These are phyloP conservation scores for Pachymerium ferrugineum DNA, from an alignment of 2,888 invertebrate genomes.

Conservation along the genomic window DNA sequence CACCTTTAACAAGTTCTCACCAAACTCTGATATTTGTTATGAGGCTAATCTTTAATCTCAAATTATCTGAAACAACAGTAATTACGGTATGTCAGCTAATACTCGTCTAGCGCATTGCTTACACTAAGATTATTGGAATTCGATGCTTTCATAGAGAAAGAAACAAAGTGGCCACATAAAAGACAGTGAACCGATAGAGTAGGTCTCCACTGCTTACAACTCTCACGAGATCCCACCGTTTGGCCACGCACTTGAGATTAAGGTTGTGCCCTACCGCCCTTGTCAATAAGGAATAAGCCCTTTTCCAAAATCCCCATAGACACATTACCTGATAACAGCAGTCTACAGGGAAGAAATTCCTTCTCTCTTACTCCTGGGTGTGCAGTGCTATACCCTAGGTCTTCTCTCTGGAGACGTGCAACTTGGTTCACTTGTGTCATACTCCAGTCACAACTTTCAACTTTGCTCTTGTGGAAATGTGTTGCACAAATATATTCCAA, in stretches of 20 bases:
- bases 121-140: too few species aligned
- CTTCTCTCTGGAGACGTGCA: neutral
- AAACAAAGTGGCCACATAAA: too few species aligned
- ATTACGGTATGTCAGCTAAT: too few species aligned
- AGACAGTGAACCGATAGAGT: neutral
- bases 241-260: neutral
- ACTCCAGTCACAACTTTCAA: neutral
- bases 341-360: constrained; percentile 8
- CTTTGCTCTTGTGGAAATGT: neutral
- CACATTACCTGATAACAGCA: neutral
- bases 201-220: neutral
- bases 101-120: too few species aligned
- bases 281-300: constrained; percentile 8
- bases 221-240: neutral
- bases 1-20: too few species aligned
- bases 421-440: neutral
- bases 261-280: constrained; percentile 1
- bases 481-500: neutral
- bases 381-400: neutral
- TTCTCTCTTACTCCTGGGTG: neutral
- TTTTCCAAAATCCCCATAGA: neutral
- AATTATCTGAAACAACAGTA: too few species aligned
- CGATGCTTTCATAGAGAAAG: too few species aligned
- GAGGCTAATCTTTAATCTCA: too few species aligned
- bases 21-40: too few species aligned